Percentiles rank a stretch among this genome's conserved stretches.
Conservation (phyloP, 2,113 vertebrate genomes). For the Sporophila hypoxantha region DNA sequence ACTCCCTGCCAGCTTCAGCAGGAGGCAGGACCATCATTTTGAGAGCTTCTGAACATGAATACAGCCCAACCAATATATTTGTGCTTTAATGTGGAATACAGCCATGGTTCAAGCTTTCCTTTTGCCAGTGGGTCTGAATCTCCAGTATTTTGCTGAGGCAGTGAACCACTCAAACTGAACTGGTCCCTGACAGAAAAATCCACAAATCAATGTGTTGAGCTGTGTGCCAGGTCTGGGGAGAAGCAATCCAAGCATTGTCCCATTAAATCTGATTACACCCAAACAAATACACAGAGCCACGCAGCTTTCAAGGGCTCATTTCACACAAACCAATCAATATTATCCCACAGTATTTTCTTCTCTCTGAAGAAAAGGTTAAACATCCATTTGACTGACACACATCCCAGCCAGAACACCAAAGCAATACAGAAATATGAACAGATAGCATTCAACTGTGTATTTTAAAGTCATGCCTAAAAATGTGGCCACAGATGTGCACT, state of each 20-base stretch:
- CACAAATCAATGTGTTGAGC: not conserved
- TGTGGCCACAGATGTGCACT: not conserved
- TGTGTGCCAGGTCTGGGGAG: not conserved
- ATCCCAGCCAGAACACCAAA: not conserved
- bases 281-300: not conserved
- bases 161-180: not conserved
- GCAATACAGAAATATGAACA: not conserved
- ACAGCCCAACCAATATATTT: not conserved
- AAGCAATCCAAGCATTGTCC: not conserved
- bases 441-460: not conserved
- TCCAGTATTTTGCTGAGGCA: not conserved
- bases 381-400: not conserved
- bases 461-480: slow-evolving; percentile 36
- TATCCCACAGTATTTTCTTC: not conserved
- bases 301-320: not conserved
- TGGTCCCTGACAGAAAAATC: not conserved
- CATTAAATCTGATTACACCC: not conserved
- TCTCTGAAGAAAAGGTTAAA: slow-evolving; percentile 7
- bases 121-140: not conserved
- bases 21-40: not conserved
- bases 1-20: not conserved
- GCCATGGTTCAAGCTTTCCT: fast-evolving
- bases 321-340: not conserved
- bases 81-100: not conserved
- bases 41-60: not conserved